These are phyloP conservation scores for Acestrorhynchus altus DNA, from an alignment of 2,797 vertebrate species.

Conservation along the genomic window DNA sequence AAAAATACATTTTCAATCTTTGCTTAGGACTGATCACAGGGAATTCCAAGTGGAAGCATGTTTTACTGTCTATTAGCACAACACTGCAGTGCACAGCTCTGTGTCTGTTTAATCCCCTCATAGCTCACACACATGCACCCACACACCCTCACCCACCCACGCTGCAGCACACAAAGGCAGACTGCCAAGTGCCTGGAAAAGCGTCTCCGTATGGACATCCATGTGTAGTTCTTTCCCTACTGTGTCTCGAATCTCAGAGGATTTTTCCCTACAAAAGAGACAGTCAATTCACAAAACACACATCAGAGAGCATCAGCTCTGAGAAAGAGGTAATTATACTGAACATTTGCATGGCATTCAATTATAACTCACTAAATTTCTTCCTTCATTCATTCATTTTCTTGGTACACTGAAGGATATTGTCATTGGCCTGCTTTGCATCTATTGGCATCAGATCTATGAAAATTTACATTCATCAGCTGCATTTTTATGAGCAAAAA, in stretches of 20 bases:
- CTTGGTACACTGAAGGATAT: background rate
- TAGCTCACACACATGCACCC: constrained; percentile 20
- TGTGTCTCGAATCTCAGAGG: background rate
- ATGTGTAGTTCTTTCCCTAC: constrained; percentile 51
- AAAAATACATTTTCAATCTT: constrained; percentile 10
- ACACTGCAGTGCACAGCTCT: background rate
- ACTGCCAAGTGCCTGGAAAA: constrained; percentile 62
- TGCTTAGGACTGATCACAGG: background rate
- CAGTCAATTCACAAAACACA: constrained; percentile 56
- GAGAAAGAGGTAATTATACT: background rate
- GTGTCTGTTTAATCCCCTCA: constrained; percentile 27
- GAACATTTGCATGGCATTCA: background rate
- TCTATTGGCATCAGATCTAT: too few species aligned
- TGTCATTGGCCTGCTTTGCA: too few species aligned
- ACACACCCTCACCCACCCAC: constrained; percentile 53
- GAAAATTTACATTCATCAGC: too few species aligned
- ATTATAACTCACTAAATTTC: background rate
- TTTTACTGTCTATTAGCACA: background rate
- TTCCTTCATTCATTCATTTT: background rate
- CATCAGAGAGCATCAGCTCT: background rate
- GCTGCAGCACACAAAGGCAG: constrained; percentile 38
- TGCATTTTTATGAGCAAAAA: too few species aligned
- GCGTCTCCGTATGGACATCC: constrained; percentile 51
- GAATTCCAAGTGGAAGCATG: constrained; percentile 11
- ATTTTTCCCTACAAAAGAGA: constrained; percentile 43